These are phyloP conservation scores for Drosophila carrolli DNA, from an alignment of 1,140 invertebrate species.

Conservation along the genomic window DNA sequence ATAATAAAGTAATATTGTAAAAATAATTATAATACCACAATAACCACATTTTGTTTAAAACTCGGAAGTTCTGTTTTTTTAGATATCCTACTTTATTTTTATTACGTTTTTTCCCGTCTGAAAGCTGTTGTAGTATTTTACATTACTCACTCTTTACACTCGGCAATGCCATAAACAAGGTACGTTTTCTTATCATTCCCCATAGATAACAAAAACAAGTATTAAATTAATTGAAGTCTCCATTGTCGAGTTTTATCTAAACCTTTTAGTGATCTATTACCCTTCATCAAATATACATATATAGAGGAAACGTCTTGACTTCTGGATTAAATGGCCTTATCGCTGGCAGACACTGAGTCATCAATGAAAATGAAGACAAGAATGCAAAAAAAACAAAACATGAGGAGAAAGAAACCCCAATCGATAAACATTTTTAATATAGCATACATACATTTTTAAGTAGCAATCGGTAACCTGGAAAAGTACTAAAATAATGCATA, in stretches of 20 bases:
- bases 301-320: neutral
- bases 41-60: neutral
- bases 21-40: too few species aligned
- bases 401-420: neutral
- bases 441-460: neutral
- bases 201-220: conserved; percentile 4
- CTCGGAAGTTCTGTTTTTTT: neutral
- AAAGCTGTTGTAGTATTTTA: conserved; percentile 8
- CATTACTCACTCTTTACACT: conserved; percentile 33
- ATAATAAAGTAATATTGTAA: too few species aligned
- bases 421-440: conserved; percentile 14
- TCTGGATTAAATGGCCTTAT: conserved; percentile 19
- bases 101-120: neutral
- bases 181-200: conserved; percentile 15
- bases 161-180: neutral
- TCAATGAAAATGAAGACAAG: neutral
- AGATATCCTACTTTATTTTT: neutral
- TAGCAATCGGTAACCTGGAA: neutral
- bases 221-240: conserved; percentile 30
- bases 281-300: conserved; percentile 1
- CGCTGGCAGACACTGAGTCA: conserved; percentile 24
- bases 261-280: conserved; percentile 22
- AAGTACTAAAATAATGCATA: neutral
- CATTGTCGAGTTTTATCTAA: conserved; percentile 8
- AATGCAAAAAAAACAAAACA: neutral